Evolutionary conservation across 2,113 vertebrate genomes (phyloP), one percentile per base, ranked within the genome.

Genomic region (Micronycteris hirsuta): DNA sequence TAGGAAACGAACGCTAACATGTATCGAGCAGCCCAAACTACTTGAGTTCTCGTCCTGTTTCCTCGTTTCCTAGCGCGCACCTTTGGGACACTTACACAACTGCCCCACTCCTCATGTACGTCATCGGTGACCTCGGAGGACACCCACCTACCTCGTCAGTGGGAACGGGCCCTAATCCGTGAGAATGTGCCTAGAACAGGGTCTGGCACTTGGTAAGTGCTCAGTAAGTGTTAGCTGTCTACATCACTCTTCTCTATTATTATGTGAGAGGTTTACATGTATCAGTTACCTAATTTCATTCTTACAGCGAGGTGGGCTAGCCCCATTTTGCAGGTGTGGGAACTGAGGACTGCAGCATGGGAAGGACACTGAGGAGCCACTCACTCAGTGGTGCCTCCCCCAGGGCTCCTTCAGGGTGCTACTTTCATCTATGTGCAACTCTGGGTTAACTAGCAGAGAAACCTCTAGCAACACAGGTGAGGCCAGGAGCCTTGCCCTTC

Each of bases 31-130:
- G 76, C 12, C 33, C 41, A 68, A 33, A 54, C n/a, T 45, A 65
- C 33, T 17, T 36, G 38, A 89, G 58, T 93, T 93, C 58, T 89
- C 41, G 49, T 63, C 71, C 68, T 38, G 1, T 33, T 67, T 8
- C 11, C 80, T 45, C 5, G 17, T 70, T 76, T 84, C 76, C 58
- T 58, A 91, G 47, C 13, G 67, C 52, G 73, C 5, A 15, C 5
- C 45, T 89, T 61, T 80, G 65, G 76, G 89, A 73, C 49, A 73
- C 54, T 13, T 17, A 47, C 1, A 20, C 41, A 67, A 67, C 10
- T 0, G 4, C 38, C 19, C 41, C 0, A 1, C 14, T 9, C 47
- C 14, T 22, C 22, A 22, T 4, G 15, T 8, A n/a, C 10, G 26
- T 31, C 49, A 28, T 0, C 3, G 7, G 73, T 19, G 58, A 77